phyloP scores from a whole-genome alignment of 1,140 invertebrate genomes.

The Centruroides sculpturatus region DNA sequence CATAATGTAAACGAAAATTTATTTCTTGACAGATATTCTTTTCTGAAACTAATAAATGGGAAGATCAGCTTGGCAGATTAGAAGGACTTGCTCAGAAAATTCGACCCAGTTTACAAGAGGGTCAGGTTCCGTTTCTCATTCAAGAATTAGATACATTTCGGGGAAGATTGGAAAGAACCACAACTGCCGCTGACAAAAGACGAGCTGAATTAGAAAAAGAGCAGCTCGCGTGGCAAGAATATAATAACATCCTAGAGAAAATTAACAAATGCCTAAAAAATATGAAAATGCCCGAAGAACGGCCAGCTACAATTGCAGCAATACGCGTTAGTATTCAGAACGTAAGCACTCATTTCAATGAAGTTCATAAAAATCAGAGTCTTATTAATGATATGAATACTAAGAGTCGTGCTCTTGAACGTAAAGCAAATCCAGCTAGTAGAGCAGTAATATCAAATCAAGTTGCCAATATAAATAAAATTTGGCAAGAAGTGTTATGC shows the following conservation, averaged over 20 bases:
- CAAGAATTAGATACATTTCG: slow-evolving; percentile 4
- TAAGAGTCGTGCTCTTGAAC: slow-evolving; percentile 44
- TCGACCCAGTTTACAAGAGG: slow-evolving; percentile 5
- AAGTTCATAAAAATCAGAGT: slow-evolving; percentile 41
- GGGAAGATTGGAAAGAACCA: background rate
- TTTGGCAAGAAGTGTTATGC: slow-evolving; percentile 57
- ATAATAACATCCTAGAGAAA: slow-evolving; percentile 54
- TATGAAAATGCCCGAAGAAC: slow-evolving; percentile 2
- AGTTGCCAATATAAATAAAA: slow-evolving; percentile 43
- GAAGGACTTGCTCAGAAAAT: slow-evolving; percentile 10
- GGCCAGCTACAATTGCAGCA: slow-evolving; percentile 43
- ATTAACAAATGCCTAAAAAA: slow-evolving; percentile 26
- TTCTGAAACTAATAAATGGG: slow-evolving; percentile 6
- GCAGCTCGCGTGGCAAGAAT: slow-evolving; percentile 62
- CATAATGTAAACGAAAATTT: background rate
- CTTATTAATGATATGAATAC: slow-evolving; percentile 49
- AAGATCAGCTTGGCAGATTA: slow-evolving; percentile 7
- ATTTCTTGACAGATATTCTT: slow-evolving; percentile 10
- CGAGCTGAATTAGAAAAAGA: slow-evolving; percentile 56
- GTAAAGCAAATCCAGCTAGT: slow-evolving; percentile 45
- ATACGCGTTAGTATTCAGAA: slow-evolving; percentile 58
- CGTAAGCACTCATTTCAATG: background rate
- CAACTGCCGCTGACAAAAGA: slow-evolving; percentile 5
- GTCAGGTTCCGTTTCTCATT: slow-evolving; percentile 6
- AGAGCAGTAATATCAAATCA: slow-evolving; percentile 43